Conservation (phyloP, 2,113 vertebrate genomes). For the Aptenodytes patagonicus region DNA sequence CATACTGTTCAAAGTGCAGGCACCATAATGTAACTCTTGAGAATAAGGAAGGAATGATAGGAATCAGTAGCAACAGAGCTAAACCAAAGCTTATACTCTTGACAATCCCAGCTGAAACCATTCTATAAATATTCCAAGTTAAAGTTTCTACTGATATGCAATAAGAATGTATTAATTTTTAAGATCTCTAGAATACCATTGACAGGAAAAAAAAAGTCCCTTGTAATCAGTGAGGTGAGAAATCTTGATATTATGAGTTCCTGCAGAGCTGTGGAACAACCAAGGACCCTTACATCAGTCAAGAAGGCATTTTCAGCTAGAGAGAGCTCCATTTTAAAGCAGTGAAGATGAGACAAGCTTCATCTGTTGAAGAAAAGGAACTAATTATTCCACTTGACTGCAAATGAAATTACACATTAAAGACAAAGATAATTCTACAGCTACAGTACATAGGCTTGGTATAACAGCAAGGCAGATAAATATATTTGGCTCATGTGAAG, state of each 20-base stretch:
- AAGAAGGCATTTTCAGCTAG: not conserved
- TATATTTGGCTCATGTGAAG: not conserved
- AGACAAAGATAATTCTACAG: not conserved
- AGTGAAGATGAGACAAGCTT: not conserved
- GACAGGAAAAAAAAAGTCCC: not conserved
- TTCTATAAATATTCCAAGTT: not conserved
- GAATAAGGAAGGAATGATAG: not conserved
- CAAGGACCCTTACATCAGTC: not conserved
- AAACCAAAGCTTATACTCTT: not conserved
- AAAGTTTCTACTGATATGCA: not conserved
- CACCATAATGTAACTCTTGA: not conserved
- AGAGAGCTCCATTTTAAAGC: not conserved
- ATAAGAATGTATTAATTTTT: not conserved
- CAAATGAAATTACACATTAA: constrained; percentile 20
- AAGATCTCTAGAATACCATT: not conserved
- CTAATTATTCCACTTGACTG: constrained; percentile 43
- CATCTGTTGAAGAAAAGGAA: not conserved
- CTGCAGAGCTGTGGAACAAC: not conserved
- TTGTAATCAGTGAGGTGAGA: not conserved
- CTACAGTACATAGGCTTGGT: not conserved
- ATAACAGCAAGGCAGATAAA: not conserved
- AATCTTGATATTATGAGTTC: not conserved
- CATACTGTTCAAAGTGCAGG: not conserved
- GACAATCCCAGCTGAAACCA: not conserved
- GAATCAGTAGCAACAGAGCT: not conserved